Evolutionary conservation across 2,113 vertebrate genomes (phyloP).

Genomic region (Pseudorectes ferrugineus): DNA sequence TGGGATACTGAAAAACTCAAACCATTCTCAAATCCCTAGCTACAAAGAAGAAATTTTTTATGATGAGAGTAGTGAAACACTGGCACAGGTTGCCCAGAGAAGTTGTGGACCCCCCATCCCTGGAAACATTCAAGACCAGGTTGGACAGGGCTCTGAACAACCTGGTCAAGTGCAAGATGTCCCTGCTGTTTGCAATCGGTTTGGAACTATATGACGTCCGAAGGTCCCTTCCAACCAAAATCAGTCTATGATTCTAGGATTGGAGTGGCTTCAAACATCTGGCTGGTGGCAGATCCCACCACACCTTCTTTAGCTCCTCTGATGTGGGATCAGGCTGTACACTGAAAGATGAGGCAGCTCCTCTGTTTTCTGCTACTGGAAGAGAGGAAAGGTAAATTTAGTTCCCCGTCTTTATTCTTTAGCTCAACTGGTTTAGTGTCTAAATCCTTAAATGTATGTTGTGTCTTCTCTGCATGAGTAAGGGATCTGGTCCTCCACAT

Average conservation of each 20-base stretch:
- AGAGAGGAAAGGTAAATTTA: background rate
- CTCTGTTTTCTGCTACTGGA: background rate
- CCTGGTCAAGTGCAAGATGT: background rate
- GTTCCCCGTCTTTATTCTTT: background rate
- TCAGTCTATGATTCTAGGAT: background rate
- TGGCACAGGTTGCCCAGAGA: background rate
- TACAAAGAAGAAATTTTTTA: background rate
- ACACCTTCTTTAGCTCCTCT: background rate
- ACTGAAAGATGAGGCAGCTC: background rate
- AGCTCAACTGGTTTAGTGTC: background rate
- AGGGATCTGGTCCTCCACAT: background rate
- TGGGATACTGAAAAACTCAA: background rate
- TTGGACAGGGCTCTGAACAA: background rate
- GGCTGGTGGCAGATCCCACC: background rate
- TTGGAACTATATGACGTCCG: background rate
- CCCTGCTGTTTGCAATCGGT: accelerated
- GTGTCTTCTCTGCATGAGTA: background rate
- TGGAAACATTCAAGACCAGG: background rate
- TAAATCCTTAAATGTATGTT: background rate
- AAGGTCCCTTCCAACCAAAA: background rate
- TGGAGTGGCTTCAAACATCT: background rate
- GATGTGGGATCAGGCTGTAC: background rate
- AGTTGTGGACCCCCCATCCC: too few relatives aligned
- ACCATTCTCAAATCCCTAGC: background rate
- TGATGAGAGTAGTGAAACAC: background rate